Evolutionary conservation across 1,140 invertebrate species (phyloP).

Genomic region (Antheraea mylitta): DNA sequence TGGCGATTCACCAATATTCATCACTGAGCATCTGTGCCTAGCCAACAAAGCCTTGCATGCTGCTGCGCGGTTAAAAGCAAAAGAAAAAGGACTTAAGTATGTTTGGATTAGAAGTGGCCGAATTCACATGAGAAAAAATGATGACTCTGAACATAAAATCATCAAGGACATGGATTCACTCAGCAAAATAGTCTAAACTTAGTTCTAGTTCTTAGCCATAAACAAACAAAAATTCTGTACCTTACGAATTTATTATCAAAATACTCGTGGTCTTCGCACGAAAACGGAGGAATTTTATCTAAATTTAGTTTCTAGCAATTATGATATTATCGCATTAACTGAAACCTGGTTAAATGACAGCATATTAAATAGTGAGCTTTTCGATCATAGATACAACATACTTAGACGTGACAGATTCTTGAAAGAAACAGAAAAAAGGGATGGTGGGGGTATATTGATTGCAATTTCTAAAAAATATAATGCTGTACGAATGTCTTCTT

Average conservation of each 20-base stretch:
- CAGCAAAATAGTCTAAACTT: not conserved
- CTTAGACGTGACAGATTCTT: conserved; percentile 10
- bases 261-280: conserved; percentile 1
- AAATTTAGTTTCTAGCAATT: conserved; percentile 11
- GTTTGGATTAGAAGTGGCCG: conserved; percentile 7
- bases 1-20: not conserved
- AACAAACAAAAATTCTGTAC: not conserved
- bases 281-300: conserved; percentile 14
- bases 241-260: conserved; percentile 10
- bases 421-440: conserved; percentile 12
- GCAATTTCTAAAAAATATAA: conserved; percentile 22
- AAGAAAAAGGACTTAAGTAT: not conserved
- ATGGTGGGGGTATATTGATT: conserved; percentile 30
- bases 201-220: not conserved
- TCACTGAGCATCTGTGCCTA: not conserved
- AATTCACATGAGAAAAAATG: conserved; percentile 4
- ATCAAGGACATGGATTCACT: conserved; percentile 7
- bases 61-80: conserved; percentile 1
- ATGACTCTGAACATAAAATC: not conserved
- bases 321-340: conserved; percentile 17
- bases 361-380: conserved; percentile 4
- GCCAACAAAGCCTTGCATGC: conserved; percentile 5
- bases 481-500: conserved; percentile 13
- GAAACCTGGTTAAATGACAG: conserved; percentile 12
- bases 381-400: conserved; percentile 3